Conservation (phyloP, 2,888 invertebrate genomes). For the Calameuta filiformis region DNA sequence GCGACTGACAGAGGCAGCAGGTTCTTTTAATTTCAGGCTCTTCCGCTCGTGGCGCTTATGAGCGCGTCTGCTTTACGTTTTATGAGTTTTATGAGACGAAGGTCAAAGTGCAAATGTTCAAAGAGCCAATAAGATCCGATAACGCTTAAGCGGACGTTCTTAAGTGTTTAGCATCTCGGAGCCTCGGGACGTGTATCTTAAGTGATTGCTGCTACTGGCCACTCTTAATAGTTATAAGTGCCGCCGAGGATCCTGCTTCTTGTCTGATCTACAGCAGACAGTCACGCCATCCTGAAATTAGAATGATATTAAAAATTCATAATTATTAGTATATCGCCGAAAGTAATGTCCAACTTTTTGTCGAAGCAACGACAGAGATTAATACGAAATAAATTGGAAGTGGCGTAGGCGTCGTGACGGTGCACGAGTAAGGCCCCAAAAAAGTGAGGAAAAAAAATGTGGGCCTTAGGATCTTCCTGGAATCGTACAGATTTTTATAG, state of each 20-base stretch:
- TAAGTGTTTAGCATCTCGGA: slow-evolving; percentile 23
- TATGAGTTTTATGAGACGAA: slow-evolving; percentile 49
- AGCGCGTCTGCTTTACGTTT: slow-evolving; percentile 51
- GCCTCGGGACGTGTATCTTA: slow-evolving; percentile 43
- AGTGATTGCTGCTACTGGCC: slow-evolving; percentile 40
- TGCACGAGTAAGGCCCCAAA: background rate
- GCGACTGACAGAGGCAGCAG: background rate
- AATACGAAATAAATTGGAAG: background rate
- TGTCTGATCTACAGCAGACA: background rate
- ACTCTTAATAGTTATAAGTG: slow-evolving; percentile 39
- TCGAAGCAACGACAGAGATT: background rate
- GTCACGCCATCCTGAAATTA: background rate
- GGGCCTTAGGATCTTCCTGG: background rate
- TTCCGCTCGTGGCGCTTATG: background rate
- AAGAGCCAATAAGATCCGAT: slow-evolving; percentile 49
- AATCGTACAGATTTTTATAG: background rate
- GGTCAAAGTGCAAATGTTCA: slow-evolving; percentile 59
- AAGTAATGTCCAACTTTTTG: background rate
- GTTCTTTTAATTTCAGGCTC: background rate
- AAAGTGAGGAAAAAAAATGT: background rate
- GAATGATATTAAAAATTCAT: background rate
- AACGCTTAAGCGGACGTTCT: slow-evolving; percentile 35
- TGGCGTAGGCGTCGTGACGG: background rate
- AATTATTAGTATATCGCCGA: background rate
- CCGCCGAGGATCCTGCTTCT: background rate